Conservation (phyloP, 2,113 vertebrate genomes). For the Cervus canadensis region DNA sequence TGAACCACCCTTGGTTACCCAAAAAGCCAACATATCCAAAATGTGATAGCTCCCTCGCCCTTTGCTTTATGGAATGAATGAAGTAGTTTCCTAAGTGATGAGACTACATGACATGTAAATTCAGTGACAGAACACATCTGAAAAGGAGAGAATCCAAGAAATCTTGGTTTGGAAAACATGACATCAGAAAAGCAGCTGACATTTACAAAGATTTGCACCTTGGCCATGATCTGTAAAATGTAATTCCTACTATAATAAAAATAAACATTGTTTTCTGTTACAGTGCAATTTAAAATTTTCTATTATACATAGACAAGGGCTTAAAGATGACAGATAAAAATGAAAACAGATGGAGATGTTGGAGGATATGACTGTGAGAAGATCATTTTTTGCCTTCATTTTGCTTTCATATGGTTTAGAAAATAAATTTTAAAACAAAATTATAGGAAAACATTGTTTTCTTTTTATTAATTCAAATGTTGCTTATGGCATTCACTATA, state of each 20-base stretch:
- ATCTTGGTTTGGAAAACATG: background rate
- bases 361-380: background rate
- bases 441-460: background rate
- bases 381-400: background rate
- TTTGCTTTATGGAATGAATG: background rate
- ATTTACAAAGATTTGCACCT: background rate
- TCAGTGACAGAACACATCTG: background rate
- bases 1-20: background rate
- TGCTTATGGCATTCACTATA: background rate
- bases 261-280: background rate
- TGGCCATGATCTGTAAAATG: background rate
- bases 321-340: background rate
- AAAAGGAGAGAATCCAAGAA: background rate
- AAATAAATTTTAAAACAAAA: constrained; percentile 18
- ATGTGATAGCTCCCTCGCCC: background rate
- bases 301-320: background rate
- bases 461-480: background rate
- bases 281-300: background rate
- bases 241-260: constrained; percentile 12
- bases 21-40: background rate
- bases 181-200: background rate
- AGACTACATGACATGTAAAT: background rate
- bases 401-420: background rate
- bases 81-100: background rate
- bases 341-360: background rate